Evolutionary conservation across 2,797 vertebrate species (phyloP), one percentile per base, ranked within the genome.

Genomic region (Otolemur crassicaudatus): DNA sequence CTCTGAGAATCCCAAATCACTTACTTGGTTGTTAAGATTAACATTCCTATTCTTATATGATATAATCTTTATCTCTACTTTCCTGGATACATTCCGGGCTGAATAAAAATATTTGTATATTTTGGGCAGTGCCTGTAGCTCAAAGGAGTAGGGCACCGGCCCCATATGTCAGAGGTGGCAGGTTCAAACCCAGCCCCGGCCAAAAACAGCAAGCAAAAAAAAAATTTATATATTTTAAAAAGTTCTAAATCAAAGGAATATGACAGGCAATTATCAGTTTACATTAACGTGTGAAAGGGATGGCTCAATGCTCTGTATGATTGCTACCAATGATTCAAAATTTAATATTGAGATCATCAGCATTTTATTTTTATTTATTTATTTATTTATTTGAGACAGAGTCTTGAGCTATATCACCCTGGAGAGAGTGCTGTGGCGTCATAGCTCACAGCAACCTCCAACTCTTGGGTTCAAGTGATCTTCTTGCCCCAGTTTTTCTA

Each of bases 1-100:
- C 7, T n/a, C n/a, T 70, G 73, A 90, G 79, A 61, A 87, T 82
- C 86, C 76, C 43, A 86, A 63, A 60, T 85, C 56, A 65, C 27
- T 93, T 73, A 20, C 72, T 97, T 94, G 94, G 87, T 86, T 58
- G 40, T 89, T 75, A 83, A 92, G 77, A 89, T 91, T 90, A 63
- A 94, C 83, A 40, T 88, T 80, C 63, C 84, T 88, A 86, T 92
- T 95, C 70, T 92, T 95, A 34, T 88, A 2, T 53, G 43, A 63
- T 82, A 2, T 53, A 43, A 63, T 82, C 40, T 79, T 93, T 87
- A 87, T 87, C 90, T 85, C 43, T 10, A 31, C 63, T 70, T 89
- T 92, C 88, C 89, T 94, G 95, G 81, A 76, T 88, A 82, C 43
- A 13, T 67, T 94, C 80, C 95, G 79, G 91, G 65, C 72, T 49